Conservation (phyloP, 1,140 invertebrate species). For the Idris sp. region DNA sequence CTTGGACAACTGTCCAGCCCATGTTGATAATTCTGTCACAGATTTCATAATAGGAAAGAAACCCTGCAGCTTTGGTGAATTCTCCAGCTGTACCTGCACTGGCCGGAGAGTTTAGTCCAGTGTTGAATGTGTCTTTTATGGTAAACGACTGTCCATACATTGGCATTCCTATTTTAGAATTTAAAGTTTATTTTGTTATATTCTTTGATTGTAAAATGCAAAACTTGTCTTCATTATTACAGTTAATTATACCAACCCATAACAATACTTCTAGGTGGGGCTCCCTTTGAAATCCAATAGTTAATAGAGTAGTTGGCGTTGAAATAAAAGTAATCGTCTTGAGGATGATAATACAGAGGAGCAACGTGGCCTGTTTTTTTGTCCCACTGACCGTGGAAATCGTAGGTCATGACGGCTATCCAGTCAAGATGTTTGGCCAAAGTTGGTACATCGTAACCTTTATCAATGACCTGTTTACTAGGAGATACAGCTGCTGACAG, state of each 20-base stretch:
- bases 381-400: conserved; percentile 92
- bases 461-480: conserved; percentile 91
- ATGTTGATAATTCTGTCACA: conserved; percentile 87
- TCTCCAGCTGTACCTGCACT: conserved; percentile 87
- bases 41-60: conserved; percentile 94
- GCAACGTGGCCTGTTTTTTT: conserved; percentile 91
- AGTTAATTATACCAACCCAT: conserved; percentile 81
- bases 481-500: conserved; percentile 92
- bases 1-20: conserved; percentile 89
- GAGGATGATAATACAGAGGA: conserved; percentile 87
- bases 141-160: conserved; percentile 93
- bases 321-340: conserved; percentile 77
- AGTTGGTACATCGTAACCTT: conserved; percentile 87
- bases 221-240: no score
- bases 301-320: conserved; percentile 89
- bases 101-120: conserved; percentile 85
- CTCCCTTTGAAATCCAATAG: conserved; percentile 92
- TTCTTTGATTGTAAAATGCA: no score
- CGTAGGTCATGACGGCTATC: conserved; percentile 91
- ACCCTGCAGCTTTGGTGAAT: conserved; percentile 89
- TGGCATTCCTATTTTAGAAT: conserved; percentile 81
- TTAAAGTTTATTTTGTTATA: not conserved
- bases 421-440: conserved; percentile 89
- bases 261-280: conserved; percentile 87
- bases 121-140: conserved; percentile 78